Percentiles rank a stretch among this genome's conserved stretches.
phyloP scores from a whole-genome alignment of 2,797 vertebrate species.

The Anolis apletophallus region DNA sequence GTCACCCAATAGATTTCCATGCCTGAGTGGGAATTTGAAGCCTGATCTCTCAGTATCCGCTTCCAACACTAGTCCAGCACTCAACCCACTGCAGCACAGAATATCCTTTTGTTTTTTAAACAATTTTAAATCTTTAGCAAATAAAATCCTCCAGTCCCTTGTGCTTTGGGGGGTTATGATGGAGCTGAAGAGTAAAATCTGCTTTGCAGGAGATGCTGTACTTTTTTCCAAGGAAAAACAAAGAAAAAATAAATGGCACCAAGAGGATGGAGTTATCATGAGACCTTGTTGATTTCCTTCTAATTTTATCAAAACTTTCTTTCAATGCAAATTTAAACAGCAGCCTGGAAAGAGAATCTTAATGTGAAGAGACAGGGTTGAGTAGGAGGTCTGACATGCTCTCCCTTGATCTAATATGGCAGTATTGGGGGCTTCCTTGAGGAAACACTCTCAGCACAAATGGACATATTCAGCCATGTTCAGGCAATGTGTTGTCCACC shows the following conservation, averaged over 20 bases:
- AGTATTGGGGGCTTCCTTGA: neutral
- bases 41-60: too few relatives aligned
- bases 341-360: neutral
- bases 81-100: too few relatives aligned
- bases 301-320: conserved; percentile 30
- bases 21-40: too few relatives aligned
- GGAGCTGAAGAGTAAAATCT: conserved; percentile 20
- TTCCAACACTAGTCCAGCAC: too few relatives aligned
- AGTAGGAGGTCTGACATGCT: neutral
- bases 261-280: neutral
- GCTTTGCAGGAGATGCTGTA: neutral
- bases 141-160: neutral
- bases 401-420: conserved; percentile 11
- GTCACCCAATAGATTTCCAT: too few relatives aligned
- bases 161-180: fast-evolving
- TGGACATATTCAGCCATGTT: neutral
- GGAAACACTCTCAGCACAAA: neutral
- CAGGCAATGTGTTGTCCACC: neutral
- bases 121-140: neutral
- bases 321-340: neutral
- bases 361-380: neutral
- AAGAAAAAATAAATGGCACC: neutral
- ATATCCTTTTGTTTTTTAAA: neutral
- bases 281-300: conserved; percentile 24
- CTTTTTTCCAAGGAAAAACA: neutral